Evolutionary conservation across 2,797 vertebrate genomes (phyloP), one percentile per base, ranked within the genome.

Genomic region (Notamacropus eugenii): DNA sequence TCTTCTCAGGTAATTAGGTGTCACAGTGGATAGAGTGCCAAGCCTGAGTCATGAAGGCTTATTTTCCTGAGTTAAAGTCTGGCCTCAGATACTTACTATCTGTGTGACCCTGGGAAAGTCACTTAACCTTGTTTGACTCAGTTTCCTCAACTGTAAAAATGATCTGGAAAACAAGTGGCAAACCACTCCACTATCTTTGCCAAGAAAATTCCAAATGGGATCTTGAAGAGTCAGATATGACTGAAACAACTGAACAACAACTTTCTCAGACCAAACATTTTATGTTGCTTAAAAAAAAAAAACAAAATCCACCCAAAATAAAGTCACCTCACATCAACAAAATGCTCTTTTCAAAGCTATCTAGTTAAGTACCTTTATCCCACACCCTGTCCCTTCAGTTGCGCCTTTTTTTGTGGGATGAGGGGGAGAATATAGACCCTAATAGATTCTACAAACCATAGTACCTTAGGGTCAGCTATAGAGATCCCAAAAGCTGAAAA

Each of bases 201-300:
- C 59, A 62, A 67, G 59, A n/a, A 34, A 67, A 67, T 34, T 13
- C 59, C 59, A 67, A n/a, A 57, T 9, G 67, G 54, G 94, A 40
- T 74, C 56, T 92, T n/a, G n/a, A 87, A 34, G 46, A 96, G 95
- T 91, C 16, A 87, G 16, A 9, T 55, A 91, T 95, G 54, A 67
- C 13, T 67, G 59, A n/a, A 67, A 67, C 16, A 5, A 62, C 13
- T 62, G 31, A 67, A 67, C 55, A 59, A 4, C 31, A 59, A 59
- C 4, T 55, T 97, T 96, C 54, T 97, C 46, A 97, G 57, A 95
- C 90, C 19, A 97, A 97, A 97, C 22, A 57, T 87, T 95, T 96
- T 29, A 56, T 91, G 56, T 67, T 93, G 55, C 56, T 96, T 95
- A 54, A 54, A 74, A 55, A 54, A 90, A 95, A 29, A 29, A 59